phyloP scores from a whole-genome alignment of 1,140 invertebrate genomes.

The Oreohelix idahoensis region DNA sequence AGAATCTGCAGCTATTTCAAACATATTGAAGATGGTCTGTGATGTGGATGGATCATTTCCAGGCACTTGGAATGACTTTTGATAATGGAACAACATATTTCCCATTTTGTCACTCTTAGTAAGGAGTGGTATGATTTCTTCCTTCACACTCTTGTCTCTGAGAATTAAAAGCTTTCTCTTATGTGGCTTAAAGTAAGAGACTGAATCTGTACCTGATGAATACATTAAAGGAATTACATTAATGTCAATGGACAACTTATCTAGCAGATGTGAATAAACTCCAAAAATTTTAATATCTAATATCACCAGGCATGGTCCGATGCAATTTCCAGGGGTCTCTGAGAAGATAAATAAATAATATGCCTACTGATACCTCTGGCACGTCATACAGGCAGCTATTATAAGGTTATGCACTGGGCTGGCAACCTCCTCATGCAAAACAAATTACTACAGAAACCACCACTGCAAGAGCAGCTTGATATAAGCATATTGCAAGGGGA shows the following conservation, averaged over 20 bases:
- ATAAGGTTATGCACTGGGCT: too few relatives aligned
- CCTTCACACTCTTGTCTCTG: slow-evolving; percentile 27
- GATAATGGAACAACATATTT: slow-evolving; percentile 19
- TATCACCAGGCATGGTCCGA: too few relatives aligned
- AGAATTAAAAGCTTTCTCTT: slow-evolving; percentile 38
- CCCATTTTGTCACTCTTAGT: background rate
- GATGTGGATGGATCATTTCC: background rate
- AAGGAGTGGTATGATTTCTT: background rate
- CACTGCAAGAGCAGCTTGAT: too few relatives aligned
- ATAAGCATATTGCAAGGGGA: too few relatives aligned
- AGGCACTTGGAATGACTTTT: background rate
- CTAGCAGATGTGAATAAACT: background rate
- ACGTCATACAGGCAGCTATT: too few relatives aligned
- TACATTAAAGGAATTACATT: background rate
- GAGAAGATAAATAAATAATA: too few relatives aligned
- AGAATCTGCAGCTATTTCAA: slow-evolving; percentile 31
- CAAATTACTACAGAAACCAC: too few relatives aligned
- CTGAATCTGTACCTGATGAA: background rate
- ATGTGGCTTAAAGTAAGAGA: background rate
- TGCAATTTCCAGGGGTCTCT: too few relatives aligned
- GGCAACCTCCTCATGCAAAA: too few relatives aligned
- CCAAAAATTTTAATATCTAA: too few relatives aligned
- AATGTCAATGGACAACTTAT: background rate
- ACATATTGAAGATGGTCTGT: slow-evolving; percentile 17
- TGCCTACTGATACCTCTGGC: too few relatives aligned